These are phyloP conservation scores for Drosophila pseudotakahashii DNA, from an alignment of 2,888 invertebrate species.

Conservation along the genomic window DNA sequence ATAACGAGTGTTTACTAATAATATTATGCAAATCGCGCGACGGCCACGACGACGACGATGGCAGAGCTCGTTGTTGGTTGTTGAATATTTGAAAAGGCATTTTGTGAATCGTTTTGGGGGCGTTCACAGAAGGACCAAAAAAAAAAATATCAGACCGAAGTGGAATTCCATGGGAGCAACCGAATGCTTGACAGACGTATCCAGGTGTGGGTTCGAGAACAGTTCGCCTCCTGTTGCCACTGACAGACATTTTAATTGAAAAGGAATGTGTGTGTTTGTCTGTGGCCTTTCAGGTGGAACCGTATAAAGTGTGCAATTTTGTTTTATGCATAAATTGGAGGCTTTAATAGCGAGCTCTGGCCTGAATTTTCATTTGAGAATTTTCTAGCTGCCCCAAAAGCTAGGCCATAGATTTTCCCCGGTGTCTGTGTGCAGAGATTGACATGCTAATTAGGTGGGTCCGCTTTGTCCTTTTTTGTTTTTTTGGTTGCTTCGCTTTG, in stretches of 20 bases:
- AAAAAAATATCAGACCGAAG: background rate
- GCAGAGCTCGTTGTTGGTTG: constrained; percentile 47
- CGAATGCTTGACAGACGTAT: constrained; percentile 61
- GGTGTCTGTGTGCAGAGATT: constrained; percentile 36
- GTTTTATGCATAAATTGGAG: constrained; percentile 64
- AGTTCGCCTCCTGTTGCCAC: constrained; percentile 40
- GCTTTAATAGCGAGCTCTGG: constrained; percentile 54
- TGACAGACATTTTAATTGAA: constrained; percentile 72
- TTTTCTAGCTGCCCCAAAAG: background rate
- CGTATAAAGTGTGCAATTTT: constrained; percentile 59
- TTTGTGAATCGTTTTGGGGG: constrained; percentile 68
- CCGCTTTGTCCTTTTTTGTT: constrained; percentile 40
- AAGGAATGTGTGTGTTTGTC: constrained; percentile 63
- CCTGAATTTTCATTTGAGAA: background rate
- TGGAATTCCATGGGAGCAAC: constrained; percentile 9
- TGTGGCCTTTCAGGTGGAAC: constrained; percentile 35
- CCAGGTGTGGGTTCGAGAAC: constrained; percentile 57
- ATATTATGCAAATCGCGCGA: constrained; percentile 77
- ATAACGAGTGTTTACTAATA: constrained; percentile 81
- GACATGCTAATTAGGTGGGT: constrained; percentile 68
- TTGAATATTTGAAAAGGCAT: constrained; percentile 76
- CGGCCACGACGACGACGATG: constrained; percentile 46
- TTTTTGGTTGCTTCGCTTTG: constrained; percentile 19
- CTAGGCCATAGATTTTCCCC: constrained; percentile 30
- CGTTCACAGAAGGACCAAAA: constrained; percentile 14